A percentile compares a stretch with the other conserved stretches of the same genome.
These are phyloP conservation scores for Cyprinodon brontotheroides DNA, from an alignment of 2,113 vertebrate genomes.

Conservation along the genomic window DNA sequence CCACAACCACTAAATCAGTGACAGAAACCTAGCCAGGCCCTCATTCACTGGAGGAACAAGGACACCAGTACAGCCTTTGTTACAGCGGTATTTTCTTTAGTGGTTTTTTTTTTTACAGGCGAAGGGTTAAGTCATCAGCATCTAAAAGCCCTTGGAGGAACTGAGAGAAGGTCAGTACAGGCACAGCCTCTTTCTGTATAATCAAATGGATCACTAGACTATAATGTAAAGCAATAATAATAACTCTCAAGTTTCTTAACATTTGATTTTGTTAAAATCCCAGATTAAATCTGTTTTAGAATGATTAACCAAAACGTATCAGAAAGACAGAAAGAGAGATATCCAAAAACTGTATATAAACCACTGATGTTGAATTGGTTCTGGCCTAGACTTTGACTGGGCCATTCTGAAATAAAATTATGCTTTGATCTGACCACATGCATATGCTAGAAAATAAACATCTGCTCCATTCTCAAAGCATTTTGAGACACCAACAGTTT, in stretches of 20 bases:
- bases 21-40: slow-evolving; percentile 57
- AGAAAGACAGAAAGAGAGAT: background rate
- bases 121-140: slow-evolving; percentile 74
- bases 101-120: slow-evolving; percentile 67
- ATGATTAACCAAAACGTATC: too few species aligned
- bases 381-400: background rate
- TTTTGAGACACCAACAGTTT: background rate
- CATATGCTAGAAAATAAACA: background rate
- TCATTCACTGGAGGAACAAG: slow-evolving; percentile 56
- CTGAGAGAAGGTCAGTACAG: slow-evolving; percentile 61
- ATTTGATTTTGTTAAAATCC: background rate
- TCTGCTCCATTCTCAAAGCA: background rate
- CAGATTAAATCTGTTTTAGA: background rate
- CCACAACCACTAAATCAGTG: slow-evolving; percentile 67
- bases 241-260: background rate
- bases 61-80: slow-evolving; percentile 74
- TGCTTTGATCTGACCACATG: background rate
- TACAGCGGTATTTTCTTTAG: slow-evolving; percentile 57
- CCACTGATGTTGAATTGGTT: too few species aligned
- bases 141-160: slow-evolving; percentile 57
- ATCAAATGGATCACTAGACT: slow-evolving; percentile 50
- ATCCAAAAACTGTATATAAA: background rate
- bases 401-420: background rate
- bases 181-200: slow-evolving; percentile 54
- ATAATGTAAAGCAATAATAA: slow-evolving; percentile 12